Evolutionary conservation across 1,140 invertebrate genomes (phyloP), one percentile per base, ranked within the genome.

Genomic region (Solenopsis invicta): DNA sequence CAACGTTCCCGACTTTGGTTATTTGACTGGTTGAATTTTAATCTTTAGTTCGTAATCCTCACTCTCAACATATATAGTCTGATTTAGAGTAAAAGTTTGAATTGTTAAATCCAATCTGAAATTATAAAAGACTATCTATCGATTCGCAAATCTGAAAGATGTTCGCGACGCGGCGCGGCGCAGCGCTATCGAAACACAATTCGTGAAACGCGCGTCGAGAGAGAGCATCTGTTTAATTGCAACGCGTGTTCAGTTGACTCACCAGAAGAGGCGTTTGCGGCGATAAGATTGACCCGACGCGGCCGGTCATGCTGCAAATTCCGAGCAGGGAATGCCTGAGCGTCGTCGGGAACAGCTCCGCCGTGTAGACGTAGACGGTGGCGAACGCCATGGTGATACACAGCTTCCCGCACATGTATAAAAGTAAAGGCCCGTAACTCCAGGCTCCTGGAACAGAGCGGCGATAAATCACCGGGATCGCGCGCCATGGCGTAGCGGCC

Each of bases 391-490:
- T 96, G 16, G 97, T 97, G 74, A 97, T 97, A 41, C 96, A 96
- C 92, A 97, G 96, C 95, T 98, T 98, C 16, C 98, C 98, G 18
- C 96, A 91, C 80, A 98, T 95, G 92, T 97, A 98, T 24, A 97
- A 86, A 4, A 95, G 92, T 80, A 97, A 91, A 8, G 96, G 96
- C 85, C 95, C 67, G 24, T 85, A 91, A 18, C 75, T 87, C 89
- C 82, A 90, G 0, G 88, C 41, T 67, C 85, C 94, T 94, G 82
- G 41, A 89, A 89, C 45, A 86, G n/a, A 29, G 52, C 37, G 37
- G 66, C 62, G 59, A 77, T 75, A 74, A 75, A 84, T 84, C 80
- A 74, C 24, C 18, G 8, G 41, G 24, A 75, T 84, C 69, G 24
- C 16, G 52, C 9, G 4, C 18, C 34, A 13, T 24, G 41, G 56